Evolutionary conservation across 2,888 invertebrate genomes (phyloP).

Genomic region (Copidosoma aretas): DNA sequence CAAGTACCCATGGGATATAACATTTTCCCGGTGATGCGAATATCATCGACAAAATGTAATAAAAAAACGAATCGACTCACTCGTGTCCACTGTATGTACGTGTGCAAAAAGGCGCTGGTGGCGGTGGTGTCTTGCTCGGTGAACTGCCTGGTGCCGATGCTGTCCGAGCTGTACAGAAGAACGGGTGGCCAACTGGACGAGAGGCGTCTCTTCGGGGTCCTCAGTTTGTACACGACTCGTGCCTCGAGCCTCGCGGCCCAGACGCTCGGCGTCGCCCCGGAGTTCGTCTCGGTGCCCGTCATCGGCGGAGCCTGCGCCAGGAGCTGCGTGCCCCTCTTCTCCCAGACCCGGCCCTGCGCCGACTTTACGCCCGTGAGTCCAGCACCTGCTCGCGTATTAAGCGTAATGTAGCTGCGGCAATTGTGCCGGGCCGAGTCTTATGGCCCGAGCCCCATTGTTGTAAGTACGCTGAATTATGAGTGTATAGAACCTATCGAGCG

Average conservation of each 20-base stretch:
- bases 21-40: no score
- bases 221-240: conserved; percentile 75
- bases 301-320: conserved; percentile 78
- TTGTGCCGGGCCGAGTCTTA: no score
- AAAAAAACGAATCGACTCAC: no score
- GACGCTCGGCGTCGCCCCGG: conserved; percentile 69
- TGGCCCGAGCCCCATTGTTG: no score
- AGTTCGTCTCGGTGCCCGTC: conserved; percentile 75
- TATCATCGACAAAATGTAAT: no score
- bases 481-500: no score
- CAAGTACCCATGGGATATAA: no score
- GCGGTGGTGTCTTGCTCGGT: conserved; percentile 66
- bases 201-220: conserved; percentile 74
- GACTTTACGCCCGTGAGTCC: conserved; percentile 56
- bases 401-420: no score
- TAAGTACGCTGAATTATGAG: no score
- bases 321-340: conserved; percentile 80
- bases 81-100: no score
- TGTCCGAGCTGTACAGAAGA: conserved; percentile 71
- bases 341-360: conserved; percentile 70
- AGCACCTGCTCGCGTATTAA: no score
- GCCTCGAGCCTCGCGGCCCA: conserved; percentile 79
- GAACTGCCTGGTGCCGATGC: conserved; percentile 76
- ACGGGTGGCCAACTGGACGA: conserved; percentile 69
- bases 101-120: conserved; percentile 60